These are phyloP conservation scores for Arenaria interpres DNA, from an alignment of 2,113 vertebrate genomes.

Conservation along the genomic window DNA sequence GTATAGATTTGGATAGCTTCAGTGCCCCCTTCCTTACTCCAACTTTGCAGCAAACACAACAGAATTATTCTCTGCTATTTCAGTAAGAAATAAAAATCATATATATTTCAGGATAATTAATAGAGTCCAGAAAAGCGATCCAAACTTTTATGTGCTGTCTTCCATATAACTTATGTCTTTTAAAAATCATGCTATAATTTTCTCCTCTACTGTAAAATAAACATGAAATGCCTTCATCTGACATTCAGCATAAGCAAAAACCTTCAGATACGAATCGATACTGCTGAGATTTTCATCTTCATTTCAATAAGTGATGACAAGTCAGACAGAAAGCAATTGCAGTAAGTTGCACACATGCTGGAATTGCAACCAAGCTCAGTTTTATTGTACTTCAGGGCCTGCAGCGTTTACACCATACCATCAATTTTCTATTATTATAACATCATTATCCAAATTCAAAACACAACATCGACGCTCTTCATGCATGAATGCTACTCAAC, in stretches of 20 bases:
- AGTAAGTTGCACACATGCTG: background rate
- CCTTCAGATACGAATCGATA: background rate
- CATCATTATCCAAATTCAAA: background rate
- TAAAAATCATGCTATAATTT: background rate
- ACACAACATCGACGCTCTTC: background rate
- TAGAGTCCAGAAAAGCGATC: background rate
- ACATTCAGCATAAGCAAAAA: background rate
- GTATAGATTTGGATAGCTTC: background rate
- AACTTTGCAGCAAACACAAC: background rate
- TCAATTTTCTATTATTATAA: background rate
- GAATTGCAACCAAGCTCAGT: background rate
- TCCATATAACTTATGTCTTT: background rate
- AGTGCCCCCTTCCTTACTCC: background rate
- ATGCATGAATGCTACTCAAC: background rate
- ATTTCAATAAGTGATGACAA: background rate
- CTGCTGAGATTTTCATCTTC: slow-evolving; percentile 7
- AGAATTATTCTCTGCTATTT: background rate
- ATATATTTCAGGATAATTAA: background rate
- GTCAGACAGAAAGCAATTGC: background rate
- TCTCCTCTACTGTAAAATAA: background rate
- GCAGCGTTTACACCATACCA: background rate
- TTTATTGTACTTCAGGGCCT: background rate
- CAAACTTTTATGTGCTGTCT: background rate
- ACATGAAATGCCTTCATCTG: background rate
- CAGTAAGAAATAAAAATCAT: background rate